Conservation (phyloP, 2,797 vertebrate species). For the Cephalopachus bancanus region DNA sequence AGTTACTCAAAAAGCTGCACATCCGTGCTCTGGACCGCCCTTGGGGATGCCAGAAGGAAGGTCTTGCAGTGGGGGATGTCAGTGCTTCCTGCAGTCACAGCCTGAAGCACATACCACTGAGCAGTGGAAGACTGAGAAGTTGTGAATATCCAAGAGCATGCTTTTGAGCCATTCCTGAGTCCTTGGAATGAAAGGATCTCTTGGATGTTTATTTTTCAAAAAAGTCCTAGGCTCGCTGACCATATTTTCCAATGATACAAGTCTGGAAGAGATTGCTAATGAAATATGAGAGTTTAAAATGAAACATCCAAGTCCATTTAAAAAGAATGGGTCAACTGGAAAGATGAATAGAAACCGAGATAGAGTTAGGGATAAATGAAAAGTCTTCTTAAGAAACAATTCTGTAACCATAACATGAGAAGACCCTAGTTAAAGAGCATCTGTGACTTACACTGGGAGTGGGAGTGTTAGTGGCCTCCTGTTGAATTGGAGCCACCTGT, state of each 20-base stretch:
- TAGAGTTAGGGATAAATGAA: neutral
- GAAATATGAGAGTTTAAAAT: slow-evolving; percentile 15
- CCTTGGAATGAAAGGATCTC: neutral
- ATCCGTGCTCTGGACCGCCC: neutral
- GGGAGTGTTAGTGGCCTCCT: neutral
- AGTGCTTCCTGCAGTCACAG: neutral
- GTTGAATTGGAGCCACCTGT: neutral
- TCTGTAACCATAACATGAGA: neutral
- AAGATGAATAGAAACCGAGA: neutral
- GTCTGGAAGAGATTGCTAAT: neutral
- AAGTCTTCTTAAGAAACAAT: neutral
- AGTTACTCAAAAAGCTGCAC: slow-evolving; percentile 1
- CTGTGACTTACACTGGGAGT: neutral
- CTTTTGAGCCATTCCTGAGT: neutral
- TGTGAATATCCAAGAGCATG: neutral
- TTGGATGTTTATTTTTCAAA: neutral
- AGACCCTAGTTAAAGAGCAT: neutral
- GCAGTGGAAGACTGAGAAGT: neutral
- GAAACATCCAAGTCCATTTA: neutral
- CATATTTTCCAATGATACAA: neutral
- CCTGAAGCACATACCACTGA: neutral
- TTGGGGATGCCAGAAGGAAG: neutral
- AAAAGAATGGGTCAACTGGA: neutral
- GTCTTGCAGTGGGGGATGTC: neutral
- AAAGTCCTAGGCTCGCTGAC: slow-evolving; percentile 22